Evolutionary conservation across 2,797 vertebrate genomes (phyloP).

Genomic region (Hyperoplus lanceolatus): DNA sequence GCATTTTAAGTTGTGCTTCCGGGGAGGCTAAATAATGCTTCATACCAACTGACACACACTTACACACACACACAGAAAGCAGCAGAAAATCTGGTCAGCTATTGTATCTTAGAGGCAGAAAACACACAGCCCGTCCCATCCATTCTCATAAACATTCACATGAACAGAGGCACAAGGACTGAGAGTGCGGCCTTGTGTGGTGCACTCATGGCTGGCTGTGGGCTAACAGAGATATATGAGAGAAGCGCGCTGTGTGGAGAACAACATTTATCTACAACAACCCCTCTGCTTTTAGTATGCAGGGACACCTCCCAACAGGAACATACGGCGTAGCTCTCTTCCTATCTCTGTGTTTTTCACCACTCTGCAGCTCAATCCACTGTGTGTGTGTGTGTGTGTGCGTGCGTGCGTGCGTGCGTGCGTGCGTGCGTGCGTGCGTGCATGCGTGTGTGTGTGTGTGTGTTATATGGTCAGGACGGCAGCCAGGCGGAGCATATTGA

Average conservation of each 20-base stretch:
- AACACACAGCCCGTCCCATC: constrained; percentile 42
- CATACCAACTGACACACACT: constrained; percentile 15
- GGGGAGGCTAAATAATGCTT: constrained; percentile 30
- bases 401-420: neutral
- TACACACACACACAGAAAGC: neutral
- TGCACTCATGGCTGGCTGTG: constrained; percentile 70
- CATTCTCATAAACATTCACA: constrained; percentile 65
- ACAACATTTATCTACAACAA: constrained; percentile 71
- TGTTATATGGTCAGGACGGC: constrained; percentile 25
- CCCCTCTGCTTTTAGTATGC: constrained; percentile 59
- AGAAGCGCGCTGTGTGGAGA: constrained; percentile 61
- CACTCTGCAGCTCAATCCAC: constrained; percentile 22
- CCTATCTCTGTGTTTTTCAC: constrained; percentile 21
- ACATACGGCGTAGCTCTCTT: constrained; percentile 2
- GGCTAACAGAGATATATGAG: constrained; percentile 81
- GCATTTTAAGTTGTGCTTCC: constrained; percentile 15
- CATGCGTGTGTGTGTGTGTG: neutral
- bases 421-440: neutral
- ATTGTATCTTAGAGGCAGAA: constrained; percentile 25
- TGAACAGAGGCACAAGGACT: constrained; percentile 5
- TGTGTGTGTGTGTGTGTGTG: neutral
- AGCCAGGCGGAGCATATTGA: constrained; percentile 11
- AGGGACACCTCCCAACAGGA: constrained; percentile 62
- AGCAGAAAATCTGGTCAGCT: constrained; percentile 41
- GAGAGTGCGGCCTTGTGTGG: constrained; percentile 73